Evolutionary conservation across 2,888 invertebrate species (phyloP).

Genomic region (Stramonita haemastoma): DNA sequence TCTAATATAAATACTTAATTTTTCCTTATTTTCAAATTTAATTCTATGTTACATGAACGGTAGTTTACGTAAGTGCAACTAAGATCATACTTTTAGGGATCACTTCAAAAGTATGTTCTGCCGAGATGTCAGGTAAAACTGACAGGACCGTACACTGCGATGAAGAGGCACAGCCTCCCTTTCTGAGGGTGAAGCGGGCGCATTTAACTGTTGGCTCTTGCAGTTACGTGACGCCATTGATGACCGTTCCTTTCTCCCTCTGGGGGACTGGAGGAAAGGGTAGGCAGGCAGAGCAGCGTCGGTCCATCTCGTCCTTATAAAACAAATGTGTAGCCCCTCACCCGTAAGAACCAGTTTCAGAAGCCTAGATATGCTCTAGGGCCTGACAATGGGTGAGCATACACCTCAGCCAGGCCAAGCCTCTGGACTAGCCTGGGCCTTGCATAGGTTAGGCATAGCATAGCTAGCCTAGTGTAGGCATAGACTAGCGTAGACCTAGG

Average conservation of each 20-base stretch:
- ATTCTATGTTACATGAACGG: too few relatives aligned
- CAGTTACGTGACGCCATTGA: conserved; percentile 54
- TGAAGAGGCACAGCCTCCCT: conserved; percentile 61
- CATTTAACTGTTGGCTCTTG: conserved; percentile 32
- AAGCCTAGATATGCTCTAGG: too few relatives aligned
- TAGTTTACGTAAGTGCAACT: conserved; percentile 10
- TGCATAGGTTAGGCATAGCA: too few relatives aligned
- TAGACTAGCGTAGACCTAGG: too few relatives aligned
- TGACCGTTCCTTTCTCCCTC: conserved; percentile 62
- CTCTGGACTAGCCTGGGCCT: too few relatives aligned
- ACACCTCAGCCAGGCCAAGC: too few relatives aligned
- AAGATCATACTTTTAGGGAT: conserved; percentile 70
- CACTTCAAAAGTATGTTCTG: conserved; percentile 69
- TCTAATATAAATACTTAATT: too few relatives aligned
- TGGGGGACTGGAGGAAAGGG: conserved; percentile 60
- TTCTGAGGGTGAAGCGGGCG: conserved; percentile 67
- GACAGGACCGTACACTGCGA: conserved; percentile 65
- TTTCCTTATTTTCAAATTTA: too few relatives aligned
- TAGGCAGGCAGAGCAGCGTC: conserved; percentile 65
- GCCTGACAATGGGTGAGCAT: too few relatives aligned
- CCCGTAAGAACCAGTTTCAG: too few relatives aligned
- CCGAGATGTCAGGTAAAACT: conserved; percentile 66
- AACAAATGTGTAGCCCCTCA: too few relatives aligned
- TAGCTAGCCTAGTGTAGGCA: too few relatives aligned
- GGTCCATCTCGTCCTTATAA: not conserved